Conservation (phyloP, 2,888 invertebrate genomes). For the Melolontha melolontha region DNA sequence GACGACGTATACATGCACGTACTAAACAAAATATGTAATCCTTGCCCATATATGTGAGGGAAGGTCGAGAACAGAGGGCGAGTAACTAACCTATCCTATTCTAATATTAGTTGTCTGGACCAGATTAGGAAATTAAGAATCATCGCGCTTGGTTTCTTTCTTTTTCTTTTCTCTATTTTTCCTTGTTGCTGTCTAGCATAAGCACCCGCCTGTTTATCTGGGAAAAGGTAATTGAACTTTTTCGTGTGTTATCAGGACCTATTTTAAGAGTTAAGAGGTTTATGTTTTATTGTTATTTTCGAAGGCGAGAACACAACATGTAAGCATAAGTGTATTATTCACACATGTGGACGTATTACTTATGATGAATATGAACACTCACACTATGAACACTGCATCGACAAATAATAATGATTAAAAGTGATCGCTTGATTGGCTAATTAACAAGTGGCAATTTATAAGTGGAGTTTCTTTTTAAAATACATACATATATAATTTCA, state of each 20-base stretch:
- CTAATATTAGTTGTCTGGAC: constrained; percentile 36
- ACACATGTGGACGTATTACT: background rate
- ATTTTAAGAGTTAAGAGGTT: constrained; percentile 17
- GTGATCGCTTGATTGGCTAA: no score
- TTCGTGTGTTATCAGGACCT: constrained; percentile 26
- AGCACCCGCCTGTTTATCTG: constrained; percentile 24
- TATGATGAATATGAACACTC: no score
- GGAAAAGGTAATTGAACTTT: constrained; percentile 36
- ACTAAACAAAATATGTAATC: no score
- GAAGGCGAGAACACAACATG: constrained; percentile 1
- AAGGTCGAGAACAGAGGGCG: constrained; percentile 39
- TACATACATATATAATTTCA: no score
- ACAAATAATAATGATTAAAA: no score
- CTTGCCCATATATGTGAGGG: constrained; percentile 3
- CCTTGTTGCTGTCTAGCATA: background rate
- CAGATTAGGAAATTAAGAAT: constrained; percentile 38
- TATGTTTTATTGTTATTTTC: constrained; percentile 25
- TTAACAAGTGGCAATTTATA: no score
- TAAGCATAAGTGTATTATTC: background rate
- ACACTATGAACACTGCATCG: no score
- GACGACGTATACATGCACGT: background rate
- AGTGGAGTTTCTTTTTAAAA: no score
- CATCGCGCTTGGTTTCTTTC: constrained; percentile 11
- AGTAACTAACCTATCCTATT: constrained; percentile 40
- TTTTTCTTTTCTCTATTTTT: background rate